Conservation (phyloP, 1,140 invertebrate genomes). For the Hyphantria cunea region DNA sequence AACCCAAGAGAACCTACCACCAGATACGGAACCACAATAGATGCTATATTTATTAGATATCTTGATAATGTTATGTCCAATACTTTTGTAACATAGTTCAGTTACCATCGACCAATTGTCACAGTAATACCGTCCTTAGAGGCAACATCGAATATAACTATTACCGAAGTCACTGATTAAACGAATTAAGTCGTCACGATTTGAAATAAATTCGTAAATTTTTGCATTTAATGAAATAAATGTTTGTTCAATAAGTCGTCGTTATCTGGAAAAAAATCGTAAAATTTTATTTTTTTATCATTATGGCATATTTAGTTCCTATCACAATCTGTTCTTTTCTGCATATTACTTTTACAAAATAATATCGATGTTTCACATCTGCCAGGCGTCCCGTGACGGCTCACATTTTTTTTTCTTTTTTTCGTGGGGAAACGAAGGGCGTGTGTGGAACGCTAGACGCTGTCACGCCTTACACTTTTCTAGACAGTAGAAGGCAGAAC, state of each 20-base stretch:
- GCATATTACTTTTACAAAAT: too few species aligned
- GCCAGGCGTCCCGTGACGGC: too few species aligned
- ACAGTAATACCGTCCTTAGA: slow-evolving; percentile 1
- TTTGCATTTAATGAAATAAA: neutral
- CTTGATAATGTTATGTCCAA: slow-evolving; percentile 31
- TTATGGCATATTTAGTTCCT: too few species aligned
- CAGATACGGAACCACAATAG: slow-evolving; percentile 33
- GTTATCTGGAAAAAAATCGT: too few species aligned
- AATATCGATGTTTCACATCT: too few species aligned
- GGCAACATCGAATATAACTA: slow-evolving; percentile 3
- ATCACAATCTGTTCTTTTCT: too few species aligned
- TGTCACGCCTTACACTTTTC: too few species aligned
- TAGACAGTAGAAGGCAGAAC: too few species aligned
- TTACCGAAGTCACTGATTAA: slow-evolving; percentile 2
- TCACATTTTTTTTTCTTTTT: too few species aligned
- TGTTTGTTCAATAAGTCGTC: neutral
- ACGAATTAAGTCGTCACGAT: neutral
- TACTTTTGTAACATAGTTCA: slow-evolving; percentile 16
- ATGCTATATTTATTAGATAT: slow-evolving; percentile 35
- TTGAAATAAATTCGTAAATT: neutral
- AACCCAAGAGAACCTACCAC: slow-evolving; percentile 33
- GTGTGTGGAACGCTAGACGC: too few species aligned
- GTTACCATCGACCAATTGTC: slow-evolving; percentile 1
- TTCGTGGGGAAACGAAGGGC: too few species aligned
- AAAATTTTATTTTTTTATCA: too few species aligned